Conservation (phyloP, 2,797 vertebrate genomes). For the Diplodus sargus region DNA sequence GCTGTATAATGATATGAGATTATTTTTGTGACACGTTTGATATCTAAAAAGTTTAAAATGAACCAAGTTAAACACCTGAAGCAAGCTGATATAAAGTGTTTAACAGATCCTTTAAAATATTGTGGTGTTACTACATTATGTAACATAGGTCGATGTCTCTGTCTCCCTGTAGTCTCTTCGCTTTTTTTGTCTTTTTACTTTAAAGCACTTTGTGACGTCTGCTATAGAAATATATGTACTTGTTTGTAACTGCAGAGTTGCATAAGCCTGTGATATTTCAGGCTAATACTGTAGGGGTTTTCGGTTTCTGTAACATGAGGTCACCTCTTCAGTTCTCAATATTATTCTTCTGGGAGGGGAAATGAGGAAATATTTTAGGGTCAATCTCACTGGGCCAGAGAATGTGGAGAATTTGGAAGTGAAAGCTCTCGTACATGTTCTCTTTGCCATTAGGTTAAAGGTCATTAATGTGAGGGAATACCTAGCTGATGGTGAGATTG, state of each 20-base stretch:
- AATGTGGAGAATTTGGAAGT: conserved; percentile 45
- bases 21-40: no score
- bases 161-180: no score
- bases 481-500: neutral
- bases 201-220: neutral
- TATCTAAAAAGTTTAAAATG: no score
- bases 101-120: no score
- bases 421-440: conserved; percentile 16
- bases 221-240: neutral
- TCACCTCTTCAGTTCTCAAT: conserved; percentile 50
- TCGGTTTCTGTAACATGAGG: conserved; percentile 38
- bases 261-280: neutral
- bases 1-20: no score
- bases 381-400: conserved; percentile 19
- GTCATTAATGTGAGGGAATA: conserved; percentile 8
- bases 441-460: conserved; percentile 22
- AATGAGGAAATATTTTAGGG: conserved; percentile 59
- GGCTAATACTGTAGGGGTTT: conserved; percentile 22
- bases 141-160: no score
- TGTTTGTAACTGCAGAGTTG: neutral
- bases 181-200: neutral
- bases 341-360: conserved; percentile 63
- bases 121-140: no score
- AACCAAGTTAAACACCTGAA: no score
- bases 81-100: no score